Evolutionary conservation across 2,113 vertebrate species (phyloP), one percentile per base, ranked within the genome.

Genomic region (Lanius collurio): DNA sequence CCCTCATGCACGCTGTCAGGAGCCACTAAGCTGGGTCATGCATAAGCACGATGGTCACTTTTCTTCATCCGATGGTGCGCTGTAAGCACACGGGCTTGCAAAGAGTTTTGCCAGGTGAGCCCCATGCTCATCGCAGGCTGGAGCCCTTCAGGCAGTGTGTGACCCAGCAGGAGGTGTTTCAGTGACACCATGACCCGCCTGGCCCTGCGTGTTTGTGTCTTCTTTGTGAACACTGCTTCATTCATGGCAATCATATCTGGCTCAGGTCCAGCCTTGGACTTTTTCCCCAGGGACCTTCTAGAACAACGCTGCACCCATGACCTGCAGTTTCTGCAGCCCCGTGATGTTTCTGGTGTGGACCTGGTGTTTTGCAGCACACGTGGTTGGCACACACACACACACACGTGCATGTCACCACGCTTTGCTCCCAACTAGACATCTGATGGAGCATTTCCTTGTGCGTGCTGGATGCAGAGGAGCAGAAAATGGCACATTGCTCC

Each of bases 371-470:
- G 84, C 68, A 64, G 52, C 26, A 21, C 44, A 2, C 0, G 2
- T 19, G 46, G 35, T 37, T 41, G 46, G 35, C 16, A 30, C 15
- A 7, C 0, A 15, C 55, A 33, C 13, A 1, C 0, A 27, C 15
- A 15, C 0, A 0, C 1, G 7, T 3, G 4, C 24, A 1, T 0
- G 11, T 9, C 23, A 27, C 12, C n/a, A 20, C 0, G 0, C 13
- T 41, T 53, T 22, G 33, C 18, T 83, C 28, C 42, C 16, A 3
- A 13, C 26, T 5, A 7, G 6, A 23, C 22, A 20, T 6, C 60
- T 35, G 42, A 55, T 42, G 69, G 46, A 55, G 33, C 33, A 11
- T 57, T 59, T 59, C 44, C 23, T 53, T 23, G 15, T 4, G 4
- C 5, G 0, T 30, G 52, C 23, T 69, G 30, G 26, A 52, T 57